These are phyloP conservation scores for Drymonia ruficornis DNA, from an alignment of 2,888 invertebrate species.

Conservation along the genomic window DNA sequence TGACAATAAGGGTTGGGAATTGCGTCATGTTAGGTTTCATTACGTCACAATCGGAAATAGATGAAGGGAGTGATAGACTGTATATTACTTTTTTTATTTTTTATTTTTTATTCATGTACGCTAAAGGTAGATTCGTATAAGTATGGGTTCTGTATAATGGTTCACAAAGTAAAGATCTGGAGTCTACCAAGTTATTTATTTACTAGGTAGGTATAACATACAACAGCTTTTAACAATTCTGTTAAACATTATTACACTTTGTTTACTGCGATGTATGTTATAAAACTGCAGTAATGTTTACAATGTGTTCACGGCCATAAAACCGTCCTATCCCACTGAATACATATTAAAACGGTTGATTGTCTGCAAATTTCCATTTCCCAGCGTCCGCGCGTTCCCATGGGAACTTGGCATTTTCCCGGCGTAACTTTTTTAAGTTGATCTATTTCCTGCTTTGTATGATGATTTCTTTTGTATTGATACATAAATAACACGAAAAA, in stretches of 20 bases:
- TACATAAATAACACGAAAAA: too few species aligned
- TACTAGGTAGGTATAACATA: too few species aligned
- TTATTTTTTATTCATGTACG: too few species aligned
- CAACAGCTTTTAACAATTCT: too few species aligned
- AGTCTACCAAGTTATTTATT: too few species aligned
- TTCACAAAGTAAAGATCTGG: too few species aligned
- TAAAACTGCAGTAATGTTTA: neutral
- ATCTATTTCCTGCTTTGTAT: conserved; percentile 18
- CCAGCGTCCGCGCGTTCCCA: conserved; percentile 28
- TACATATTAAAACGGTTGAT: conserved; percentile 16
- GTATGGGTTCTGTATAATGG: too few species aligned
- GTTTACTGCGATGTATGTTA: too few species aligned
- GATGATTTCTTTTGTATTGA: conserved; percentile 4
- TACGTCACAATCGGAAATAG: neutral
- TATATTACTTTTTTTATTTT: too few species aligned
- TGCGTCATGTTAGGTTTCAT: conserved; percentile 3
- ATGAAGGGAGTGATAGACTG: neutral
- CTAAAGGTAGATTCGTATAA: too few species aligned
- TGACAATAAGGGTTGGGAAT: conserved; percentile 3
- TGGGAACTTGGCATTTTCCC: conserved; percentile 31
- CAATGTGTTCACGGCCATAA: neutral
- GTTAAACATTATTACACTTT: too few species aligned
- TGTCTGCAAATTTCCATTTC: conserved; percentile 40
- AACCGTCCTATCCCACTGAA: neutral
- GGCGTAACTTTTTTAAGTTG: conserved; percentile 23